A percentile compares a stretch with the other conserved stretches of the same genome.
Conservation (phyloP, 1,140 invertebrate species). For the Dendroctonus ponderosae region DNA sequence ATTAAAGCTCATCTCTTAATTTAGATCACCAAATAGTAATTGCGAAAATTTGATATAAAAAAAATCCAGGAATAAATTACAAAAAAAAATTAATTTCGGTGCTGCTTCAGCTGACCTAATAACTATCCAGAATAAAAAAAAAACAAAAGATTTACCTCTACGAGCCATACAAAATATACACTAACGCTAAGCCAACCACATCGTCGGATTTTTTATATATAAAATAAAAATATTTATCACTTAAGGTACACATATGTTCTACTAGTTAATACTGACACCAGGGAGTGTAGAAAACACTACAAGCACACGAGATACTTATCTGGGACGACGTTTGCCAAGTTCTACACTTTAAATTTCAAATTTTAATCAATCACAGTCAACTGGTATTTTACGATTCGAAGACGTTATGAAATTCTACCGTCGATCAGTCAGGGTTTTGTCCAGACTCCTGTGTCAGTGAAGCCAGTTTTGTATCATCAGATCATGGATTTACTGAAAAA, state of each 20-base stretch:
- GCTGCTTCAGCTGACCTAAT: neutral
- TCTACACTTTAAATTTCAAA: constrained; percentile 12
- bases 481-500: constrained; percentile 32
- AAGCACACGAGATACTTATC: constrained; percentile 4
- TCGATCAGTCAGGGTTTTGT: constrained; percentile 18
- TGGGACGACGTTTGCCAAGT: neutral
- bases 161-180: constrained; percentile 40
- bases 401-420: constrained; percentile 4
- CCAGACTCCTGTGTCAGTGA: constrained; percentile 30
- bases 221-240: constrained; percentile 44
- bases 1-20: neutral
- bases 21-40: neutral
- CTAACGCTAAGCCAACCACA: constrained; percentile 31
- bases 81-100: neutral
- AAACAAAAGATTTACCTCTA: constrained; percentile 33
- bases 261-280: constrained; percentile 44
- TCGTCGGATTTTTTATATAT: constrained; percentile 38
- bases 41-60: constrained; percentile 4
- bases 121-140: constrained; percentile 23
- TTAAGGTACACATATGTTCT: constrained; percentile 40
- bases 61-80: constrained; percentile 1
- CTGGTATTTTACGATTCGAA: constrained; percentile 26
- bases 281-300: constrained; percentile 36
- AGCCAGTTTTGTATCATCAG: constrained; percentile 16
- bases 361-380: constrained; percentile 33